Percentiles rank a stretch among this genome's conserved stretches.
These are phyloP conservation scores for Artibeus lituratus DNA, from an alignment of 2,797 vertebrate genomes.

Conservation along the genomic window DNA sequence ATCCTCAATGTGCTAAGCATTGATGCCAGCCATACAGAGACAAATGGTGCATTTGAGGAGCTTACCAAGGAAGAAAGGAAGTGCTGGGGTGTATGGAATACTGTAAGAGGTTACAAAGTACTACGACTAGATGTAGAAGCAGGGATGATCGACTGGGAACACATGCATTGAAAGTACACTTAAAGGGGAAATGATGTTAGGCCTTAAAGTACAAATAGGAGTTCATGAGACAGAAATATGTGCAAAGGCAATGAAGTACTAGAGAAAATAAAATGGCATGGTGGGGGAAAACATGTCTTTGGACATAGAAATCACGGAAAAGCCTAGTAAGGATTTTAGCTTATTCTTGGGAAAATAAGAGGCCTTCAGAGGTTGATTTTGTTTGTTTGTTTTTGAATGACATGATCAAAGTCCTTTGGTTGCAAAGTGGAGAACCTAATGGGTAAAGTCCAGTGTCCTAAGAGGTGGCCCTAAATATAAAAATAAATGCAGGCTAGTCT, in stretches of 20 bases:
- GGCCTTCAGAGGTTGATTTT: not conserved
- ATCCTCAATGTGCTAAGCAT: not conserved
- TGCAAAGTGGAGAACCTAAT: not conserved
- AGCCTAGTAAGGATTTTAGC: not conserved
- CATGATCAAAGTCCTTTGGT: not conserved
- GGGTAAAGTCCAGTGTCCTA: not conserved
- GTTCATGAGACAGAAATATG: not conserved
- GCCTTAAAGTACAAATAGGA: not conserved
- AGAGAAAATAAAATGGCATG: not conserved
- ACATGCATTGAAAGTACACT: not conserved
- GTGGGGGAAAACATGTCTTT: not conserved
- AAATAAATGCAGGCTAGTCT: not conserved
- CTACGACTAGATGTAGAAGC: not conserved
- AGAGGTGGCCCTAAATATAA: not conserved
- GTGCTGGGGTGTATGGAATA: not conserved
- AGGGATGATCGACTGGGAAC: not conserved
- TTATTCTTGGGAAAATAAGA: not conserved
- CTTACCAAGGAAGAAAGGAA: not conserved
- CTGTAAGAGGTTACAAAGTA: not conserved
- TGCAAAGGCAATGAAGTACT: not conserved
- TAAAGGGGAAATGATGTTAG: not conserved
- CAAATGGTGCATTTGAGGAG: not conserved
- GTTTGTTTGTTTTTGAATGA: not conserved
- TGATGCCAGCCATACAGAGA: not conserved
- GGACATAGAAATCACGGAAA: not conserved